Conservation (phyloP, 1,140 invertebrate genomes). For the Bilobella aurantiaca region DNA sequence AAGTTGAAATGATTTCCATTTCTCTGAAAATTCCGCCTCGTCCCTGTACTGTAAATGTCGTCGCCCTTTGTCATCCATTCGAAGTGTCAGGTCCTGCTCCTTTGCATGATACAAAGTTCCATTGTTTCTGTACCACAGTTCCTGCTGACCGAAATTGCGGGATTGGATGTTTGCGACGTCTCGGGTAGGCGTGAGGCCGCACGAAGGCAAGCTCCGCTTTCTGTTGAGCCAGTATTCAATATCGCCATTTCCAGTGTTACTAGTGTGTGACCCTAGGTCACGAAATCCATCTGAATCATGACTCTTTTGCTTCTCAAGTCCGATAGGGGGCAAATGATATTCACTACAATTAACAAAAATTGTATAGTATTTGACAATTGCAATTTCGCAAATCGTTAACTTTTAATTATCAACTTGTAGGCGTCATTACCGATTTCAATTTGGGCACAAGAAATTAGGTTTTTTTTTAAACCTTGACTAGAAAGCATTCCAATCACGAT, state of each 20-base stretch:
- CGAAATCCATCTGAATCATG: neutral
- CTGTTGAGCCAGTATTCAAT: neutral
- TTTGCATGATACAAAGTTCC: neutral
- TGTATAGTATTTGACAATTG: neutral
- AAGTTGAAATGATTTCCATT: neutral
- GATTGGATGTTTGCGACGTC: neutral
- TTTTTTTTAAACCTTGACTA: no score
- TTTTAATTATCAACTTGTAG: neutral
- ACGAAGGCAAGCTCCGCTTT: neutral
- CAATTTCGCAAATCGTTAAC: neutral
- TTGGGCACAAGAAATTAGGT: no score
- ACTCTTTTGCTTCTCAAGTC: neutral
- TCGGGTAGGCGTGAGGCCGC: neutral
- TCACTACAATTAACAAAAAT: conserved; percentile 17
- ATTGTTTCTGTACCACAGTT: neutral
- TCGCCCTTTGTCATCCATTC: neutral
- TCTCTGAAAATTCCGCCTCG: neutral
- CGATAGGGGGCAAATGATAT: conserved; percentile 28
- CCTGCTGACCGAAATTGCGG: neutral
- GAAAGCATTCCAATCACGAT: no score
- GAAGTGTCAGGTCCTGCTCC: neutral
- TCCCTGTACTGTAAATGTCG: neutral
- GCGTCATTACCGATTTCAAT: neutral
- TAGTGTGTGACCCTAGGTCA: neutral
- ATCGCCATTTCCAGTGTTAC: neutral